These are phyloP conservation scores for Elymnias hypermnestra DNA, from an alignment of 1,140 invertebrate genomes.

Conservation along the genomic window DNA sequence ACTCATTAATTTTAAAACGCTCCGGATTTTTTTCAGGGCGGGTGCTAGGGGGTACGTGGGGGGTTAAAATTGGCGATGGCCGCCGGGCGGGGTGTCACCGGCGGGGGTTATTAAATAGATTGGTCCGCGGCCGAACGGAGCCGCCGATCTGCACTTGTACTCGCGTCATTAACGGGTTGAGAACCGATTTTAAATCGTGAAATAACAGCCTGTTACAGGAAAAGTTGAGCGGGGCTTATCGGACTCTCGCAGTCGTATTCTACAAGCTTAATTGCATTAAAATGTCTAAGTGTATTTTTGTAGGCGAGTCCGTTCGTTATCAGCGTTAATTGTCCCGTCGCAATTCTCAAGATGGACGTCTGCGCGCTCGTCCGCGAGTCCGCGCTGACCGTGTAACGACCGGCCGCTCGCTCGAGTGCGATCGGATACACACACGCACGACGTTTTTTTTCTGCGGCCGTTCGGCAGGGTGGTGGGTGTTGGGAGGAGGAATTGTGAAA, in stretches of 20 bases:
- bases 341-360: slow-evolving; percentile 19
- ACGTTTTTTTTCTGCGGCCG: slow-evolving; percentile 52
- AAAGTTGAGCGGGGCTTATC: slow-evolving; percentile 71
- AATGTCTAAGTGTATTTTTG: slow-evolving; percentile 50
- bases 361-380: slow-evolving; percentile 10
- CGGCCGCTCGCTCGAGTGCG: slow-evolving; percentile 15
- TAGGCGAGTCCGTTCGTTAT: slow-evolving; percentile 36
- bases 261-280: slow-evolving; percentile 66
- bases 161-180: slow-evolving; percentile 76
- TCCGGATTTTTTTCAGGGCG: slow-evolving; percentile 76
- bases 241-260: slow-evolving; percentile 48
- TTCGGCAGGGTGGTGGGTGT: slow-evolving; percentile 41
- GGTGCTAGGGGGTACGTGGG: slow-evolving; percentile 63
- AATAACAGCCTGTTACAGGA: slow-evolving; percentile 73
- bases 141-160: slow-evolving; percentile 73
- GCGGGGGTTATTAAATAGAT: slow-evolving; percentile 76
- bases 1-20: slow-evolving; percentile 78
- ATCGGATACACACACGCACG: slow-evolving; percentile 48
- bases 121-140: slow-evolving; percentile 75
- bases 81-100: slow-evolving; percentile 71
- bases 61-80: slow-evolving; percentile 74
- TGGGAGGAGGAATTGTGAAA: slow-evolving; percentile 70
- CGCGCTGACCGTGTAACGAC: slow-evolving; percentile 17
- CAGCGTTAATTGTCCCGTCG: slow-evolving; percentile 23
- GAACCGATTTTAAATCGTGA: slow-evolving; percentile 75